Evolutionary conservation across 2,888 invertebrate species (phyloP), one percentile per base, ranked within the genome.

Genomic region (Leptinotarsa haldemani): DNA sequence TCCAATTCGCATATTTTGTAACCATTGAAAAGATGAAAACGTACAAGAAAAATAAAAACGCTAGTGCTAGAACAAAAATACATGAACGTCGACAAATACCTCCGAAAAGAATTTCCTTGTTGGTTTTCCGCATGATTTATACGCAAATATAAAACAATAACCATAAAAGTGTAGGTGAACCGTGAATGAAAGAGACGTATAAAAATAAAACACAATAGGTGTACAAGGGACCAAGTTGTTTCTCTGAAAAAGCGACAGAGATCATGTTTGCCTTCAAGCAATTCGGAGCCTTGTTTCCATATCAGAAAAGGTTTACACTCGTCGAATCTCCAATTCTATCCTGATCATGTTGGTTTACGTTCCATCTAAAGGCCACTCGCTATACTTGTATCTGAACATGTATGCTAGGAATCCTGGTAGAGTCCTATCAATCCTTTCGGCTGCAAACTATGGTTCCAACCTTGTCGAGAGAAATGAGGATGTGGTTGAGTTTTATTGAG

Each of bases 101-200:
- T 61, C 65, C 40, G 53, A 40, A 46, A 20, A 67, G 53, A 64
- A 70, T 73, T 69, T 68, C 73, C 65, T 74, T 72, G 76, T 75
- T 70, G 81, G 80, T 81, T 83, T 82, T 82, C 83, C 81, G 76
- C 78, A 81, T 82, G 83, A 84, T 84, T 84, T 83, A 82, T 82
- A 82, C 80, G 82, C 80, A 82, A 83, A 83, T 82, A 80, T 81
- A 78, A 81, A 83, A 83, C 84, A 83, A 84, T 84, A 84, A 83
- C 84, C 83, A 78, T 84, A 83, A 83, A 84, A 83, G 82, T 82
- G 80, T 80, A 82, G 80, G 81, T 82, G 80, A 80, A 81, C 76
- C 82, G 81, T 80, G 80, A 82, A 82, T 77, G 74, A 78, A 81
- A 77, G 75, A 79, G 80, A 81, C 69, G 79, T 81, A 83, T 80